A percentile compares a stretch with the other conserved stretches of the same genome.
phyloP scores from a whole-genome alignment of 1,140 invertebrate genomes.

The Pantala flavescens region DNA sequence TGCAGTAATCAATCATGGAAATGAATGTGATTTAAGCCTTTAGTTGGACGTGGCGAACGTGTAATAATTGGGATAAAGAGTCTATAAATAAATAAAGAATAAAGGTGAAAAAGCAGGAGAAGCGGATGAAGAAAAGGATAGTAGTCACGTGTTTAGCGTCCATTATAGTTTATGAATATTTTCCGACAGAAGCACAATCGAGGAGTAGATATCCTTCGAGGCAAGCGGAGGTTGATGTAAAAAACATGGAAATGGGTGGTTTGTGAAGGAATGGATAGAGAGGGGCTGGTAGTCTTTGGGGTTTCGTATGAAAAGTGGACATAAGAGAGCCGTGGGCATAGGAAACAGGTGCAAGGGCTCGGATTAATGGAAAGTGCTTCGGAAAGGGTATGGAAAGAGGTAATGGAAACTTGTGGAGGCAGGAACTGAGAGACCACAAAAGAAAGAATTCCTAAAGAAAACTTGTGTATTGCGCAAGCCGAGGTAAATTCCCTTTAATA shows the following conservation, averaged over 20 bases:
- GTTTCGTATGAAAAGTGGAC: background rate
- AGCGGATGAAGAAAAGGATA: background rate
- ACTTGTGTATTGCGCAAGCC: too few relatives aligned
- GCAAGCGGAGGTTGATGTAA: background rate
- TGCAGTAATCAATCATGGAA: too few relatives aligned
- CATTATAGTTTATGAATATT: conserved; percentile 1
- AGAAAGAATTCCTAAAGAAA: too few relatives aligned
- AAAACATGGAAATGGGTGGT: background rate
- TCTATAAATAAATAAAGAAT: background rate
- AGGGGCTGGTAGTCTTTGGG: background rate
- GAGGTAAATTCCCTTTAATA: too few relatives aligned
- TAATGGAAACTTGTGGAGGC: too few relatives aligned
- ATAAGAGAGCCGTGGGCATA: background rate
- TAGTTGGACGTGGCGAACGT: too few relatives aligned
- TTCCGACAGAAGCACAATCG: background rate
- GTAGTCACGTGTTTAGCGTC: background rate
- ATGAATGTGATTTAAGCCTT: too few relatives aligned
- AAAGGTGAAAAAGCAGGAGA: background rate
- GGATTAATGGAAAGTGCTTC: background rate
- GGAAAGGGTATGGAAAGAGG: background rate
- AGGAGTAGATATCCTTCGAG: background rate
- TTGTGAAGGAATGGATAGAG: background rate
- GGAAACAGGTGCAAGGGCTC: background rate
- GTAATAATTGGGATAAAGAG: background rate
- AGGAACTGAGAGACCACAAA: too few relatives aligned